These are phyloP conservation scores for Crocidura indochinensis DNA, from an alignment of 2,797 vertebrate genomes.

Conservation along the genomic window DNA sequence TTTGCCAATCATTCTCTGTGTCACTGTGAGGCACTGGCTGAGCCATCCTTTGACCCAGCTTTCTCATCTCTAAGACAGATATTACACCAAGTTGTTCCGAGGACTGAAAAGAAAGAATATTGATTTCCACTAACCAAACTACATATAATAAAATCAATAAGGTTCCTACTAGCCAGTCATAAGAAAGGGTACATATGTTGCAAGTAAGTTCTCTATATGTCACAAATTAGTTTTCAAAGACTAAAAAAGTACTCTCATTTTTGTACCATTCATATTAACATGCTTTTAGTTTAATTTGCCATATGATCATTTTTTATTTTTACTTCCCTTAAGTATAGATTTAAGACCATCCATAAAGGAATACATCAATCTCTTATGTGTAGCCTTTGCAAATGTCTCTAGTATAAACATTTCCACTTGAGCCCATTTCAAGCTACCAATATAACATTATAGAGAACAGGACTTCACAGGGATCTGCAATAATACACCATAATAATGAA, in stretches of 20 bases:
- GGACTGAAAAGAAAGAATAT: neutral
- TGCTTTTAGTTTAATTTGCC: constrained; percentile 32
- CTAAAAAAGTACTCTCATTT: neutral
- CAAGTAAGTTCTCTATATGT: constrained; percentile 37
- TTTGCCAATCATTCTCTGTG: neutral
- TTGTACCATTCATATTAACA: constrained; percentile 9
- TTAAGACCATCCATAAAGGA: neutral
- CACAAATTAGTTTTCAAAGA: constrained; percentile 26
- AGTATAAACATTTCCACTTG: neutral
- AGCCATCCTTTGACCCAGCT: neutral
- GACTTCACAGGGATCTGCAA: neutral
- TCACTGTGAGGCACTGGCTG: neutral
- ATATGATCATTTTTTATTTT: neutral
- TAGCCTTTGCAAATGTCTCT: neutral
- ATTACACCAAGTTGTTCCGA: neutral
- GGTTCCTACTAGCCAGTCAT: neutral
- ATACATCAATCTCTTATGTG: neutral
- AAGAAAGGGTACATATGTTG: neutral
- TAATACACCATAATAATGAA: fast-evolving
- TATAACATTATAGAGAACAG: neutral
- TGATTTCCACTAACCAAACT: neutral
- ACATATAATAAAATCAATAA: constrained; percentile 32
- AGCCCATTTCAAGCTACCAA: neutral
- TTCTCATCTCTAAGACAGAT: neutral
- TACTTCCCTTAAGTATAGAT: constrained; percentile 6